Percentiles rank a stretch among this genome's conserved stretches.
Conservation (phyloP, 1,140 invertebrate genomes). For the Euschistus heros region DNA sequence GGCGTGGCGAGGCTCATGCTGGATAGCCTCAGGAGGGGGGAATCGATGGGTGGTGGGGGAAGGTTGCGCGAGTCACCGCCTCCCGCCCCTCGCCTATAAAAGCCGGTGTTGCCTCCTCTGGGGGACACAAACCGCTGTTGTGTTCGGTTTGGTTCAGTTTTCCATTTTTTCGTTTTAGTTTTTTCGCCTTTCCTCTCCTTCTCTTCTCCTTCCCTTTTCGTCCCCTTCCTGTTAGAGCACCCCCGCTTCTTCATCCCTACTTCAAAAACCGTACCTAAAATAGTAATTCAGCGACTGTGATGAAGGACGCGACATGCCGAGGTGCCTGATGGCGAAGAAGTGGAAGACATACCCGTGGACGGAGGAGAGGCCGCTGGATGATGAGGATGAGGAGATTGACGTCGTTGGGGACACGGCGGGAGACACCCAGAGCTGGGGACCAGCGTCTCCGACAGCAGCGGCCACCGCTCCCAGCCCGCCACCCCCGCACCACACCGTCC, state of each 20-base stretch:
- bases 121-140: constrained; percentile 7
- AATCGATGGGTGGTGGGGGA: constrained; percentile 22
- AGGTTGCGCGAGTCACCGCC: constrained; percentile 24
- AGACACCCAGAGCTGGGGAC: constrained; percentile 43
- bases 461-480: constrained; percentile 61
- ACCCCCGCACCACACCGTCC: constrained; percentile 35
- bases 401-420: constrained; percentile 51
- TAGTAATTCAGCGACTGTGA: background rate
- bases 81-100: constrained; percentile 26
- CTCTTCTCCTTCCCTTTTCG: constrained; percentile 21
- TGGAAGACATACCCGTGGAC: constrained; percentile 76
- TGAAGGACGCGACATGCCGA: constrained; percentile 22
- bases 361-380: constrained; percentile 42
- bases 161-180: constrained; percentile 14
- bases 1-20: background rate
- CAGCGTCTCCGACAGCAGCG: constrained; percentile 58
- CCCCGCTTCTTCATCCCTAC: constrained; percentile 14
- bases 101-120: constrained; percentile 11
- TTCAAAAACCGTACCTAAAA: constrained; percentile 13
- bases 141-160: constrained; percentile 8
- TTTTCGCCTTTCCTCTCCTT: constrained; percentile 20
- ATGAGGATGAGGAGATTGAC: constrained; percentile 71
- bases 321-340: constrained; percentile 66
- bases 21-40: background rate
- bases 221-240: constrained; percentile 3